A percentile compares a stretch with the other conserved stretches of the same genome.
Conservation (phyloP, 2,888 invertebrate genomes). For the Pristionchus mayeri region DNA sequence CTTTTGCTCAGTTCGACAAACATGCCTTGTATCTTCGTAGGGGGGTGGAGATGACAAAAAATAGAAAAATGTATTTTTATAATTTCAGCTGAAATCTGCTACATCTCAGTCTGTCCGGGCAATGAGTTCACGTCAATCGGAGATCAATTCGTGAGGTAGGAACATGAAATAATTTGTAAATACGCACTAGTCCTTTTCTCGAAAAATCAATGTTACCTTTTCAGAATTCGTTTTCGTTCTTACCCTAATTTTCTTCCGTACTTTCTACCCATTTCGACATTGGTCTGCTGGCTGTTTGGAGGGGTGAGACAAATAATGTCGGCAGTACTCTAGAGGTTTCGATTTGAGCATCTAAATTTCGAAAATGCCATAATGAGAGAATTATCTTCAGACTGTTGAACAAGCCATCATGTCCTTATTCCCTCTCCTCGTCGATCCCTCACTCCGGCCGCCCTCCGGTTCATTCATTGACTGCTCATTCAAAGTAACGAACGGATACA, state of each 20-base stretch:
- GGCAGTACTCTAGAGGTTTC: background rate
- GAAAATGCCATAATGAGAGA: too few species aligned
- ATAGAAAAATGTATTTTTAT: too few species aligned
- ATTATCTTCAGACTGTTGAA: background rate
- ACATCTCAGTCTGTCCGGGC: slow-evolving; percentile 2
- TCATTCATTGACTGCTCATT: background rate
- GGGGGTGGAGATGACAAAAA: too few species aligned
- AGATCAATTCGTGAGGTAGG: slow-evolving; percentile 19
- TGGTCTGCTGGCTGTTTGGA: slow-evolving; percentile 4
- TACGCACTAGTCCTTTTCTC: too few species aligned
- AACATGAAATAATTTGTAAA: too few species aligned
- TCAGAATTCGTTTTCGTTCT: too few species aligned
- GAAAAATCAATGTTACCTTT: too few species aligned
- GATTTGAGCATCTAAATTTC: background rate
- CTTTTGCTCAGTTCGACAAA: too few species aligned
- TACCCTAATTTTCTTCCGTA: background rate
- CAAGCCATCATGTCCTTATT: background rate
- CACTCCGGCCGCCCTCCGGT: background rate
- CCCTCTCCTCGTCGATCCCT: slow-evolving; percentile 4
- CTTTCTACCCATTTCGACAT: background rate
- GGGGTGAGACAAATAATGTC: background rate
- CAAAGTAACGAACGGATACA: too few species aligned
- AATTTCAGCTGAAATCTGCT: background rate
- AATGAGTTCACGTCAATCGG: slow-evolving; percentile 19
- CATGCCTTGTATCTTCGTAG: too few species aligned